Percentiles rank a stretch among this genome's conserved stretches.
Conservation (phyloP, 2,888 invertebrate genomes). For the Sclerodermus sp. region DNA sequence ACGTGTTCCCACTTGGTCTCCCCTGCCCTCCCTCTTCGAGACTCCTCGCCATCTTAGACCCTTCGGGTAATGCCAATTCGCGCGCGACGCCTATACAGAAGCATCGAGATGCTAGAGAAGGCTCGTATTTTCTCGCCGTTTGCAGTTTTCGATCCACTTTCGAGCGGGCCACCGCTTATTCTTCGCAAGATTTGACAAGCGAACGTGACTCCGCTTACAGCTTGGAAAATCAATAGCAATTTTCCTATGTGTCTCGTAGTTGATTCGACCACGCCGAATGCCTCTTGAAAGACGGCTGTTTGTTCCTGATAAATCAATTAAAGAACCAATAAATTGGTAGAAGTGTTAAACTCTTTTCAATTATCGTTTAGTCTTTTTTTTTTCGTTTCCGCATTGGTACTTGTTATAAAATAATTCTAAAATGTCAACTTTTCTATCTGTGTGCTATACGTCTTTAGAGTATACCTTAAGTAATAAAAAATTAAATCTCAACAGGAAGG, state of each 20-base stretch:
- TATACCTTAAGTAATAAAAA: too few species aligned
- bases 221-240: constrained; percentile 13
- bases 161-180: constrained; percentile 10
- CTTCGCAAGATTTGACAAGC: constrained; percentile 40
- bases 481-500: too few species aligned
- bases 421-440: too few species aligned
- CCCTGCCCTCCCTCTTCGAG: not conserved
- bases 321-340: too few species aligned
- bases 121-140: constrained; percentile 31
- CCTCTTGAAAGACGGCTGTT: constrained; percentile 7
- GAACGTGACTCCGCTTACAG: constrained; percentile 33
- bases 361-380: too few species aligned
- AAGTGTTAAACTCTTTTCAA: too few species aligned
- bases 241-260: constrained; percentile 8
- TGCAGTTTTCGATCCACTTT: constrained; percentile 26
- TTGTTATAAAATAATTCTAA: too few species aligned
- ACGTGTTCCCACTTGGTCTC: constrained; percentile 33
- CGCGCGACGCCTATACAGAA: too few species aligned
- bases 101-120: too few species aligned
- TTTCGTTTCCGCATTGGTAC: too few species aligned
- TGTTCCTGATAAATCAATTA: constrained; percentile 1
- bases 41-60: not conserved
- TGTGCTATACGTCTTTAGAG: too few species aligned
- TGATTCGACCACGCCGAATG: not conserved
- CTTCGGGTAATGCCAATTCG: too few species aligned